phyloP scores from a whole-genome alignment of 2,797 vertebrate genomes.

The Syngnathus acus region DNA sequence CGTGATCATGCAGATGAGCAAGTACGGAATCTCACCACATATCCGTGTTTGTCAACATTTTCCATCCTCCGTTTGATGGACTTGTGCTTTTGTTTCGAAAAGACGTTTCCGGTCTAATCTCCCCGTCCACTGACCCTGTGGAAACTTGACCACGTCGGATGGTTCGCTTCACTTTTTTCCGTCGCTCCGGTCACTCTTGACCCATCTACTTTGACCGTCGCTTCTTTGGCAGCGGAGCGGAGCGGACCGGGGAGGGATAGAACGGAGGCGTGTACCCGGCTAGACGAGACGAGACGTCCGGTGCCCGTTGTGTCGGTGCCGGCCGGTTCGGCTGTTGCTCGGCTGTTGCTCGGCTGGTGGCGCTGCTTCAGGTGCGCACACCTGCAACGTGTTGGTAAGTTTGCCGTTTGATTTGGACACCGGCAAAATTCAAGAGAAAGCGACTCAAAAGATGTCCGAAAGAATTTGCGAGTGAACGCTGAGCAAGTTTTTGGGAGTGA shows the following conservation, averaged over 20 bases:
- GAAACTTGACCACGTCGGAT: slow-evolving; percentile 6
- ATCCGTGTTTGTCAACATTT: slow-evolving; percentile 26
- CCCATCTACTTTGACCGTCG: slow-evolving; percentile 44
- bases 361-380: slow-evolving; percentile 3
- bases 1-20: neutral
- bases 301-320: neutral
- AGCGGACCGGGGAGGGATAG: neutral
- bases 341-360: too few relatives aligned
- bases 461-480: neutral
- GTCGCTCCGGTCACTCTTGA: slow-evolving; percentile 33
- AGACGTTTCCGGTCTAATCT: neutral
- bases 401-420: too few relatives aligned
- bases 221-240: slow-evolving; percentile 30
- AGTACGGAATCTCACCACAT: neutral
- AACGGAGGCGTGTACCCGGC: neutral
- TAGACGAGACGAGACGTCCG: neutral
- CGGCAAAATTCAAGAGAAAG: neutral
- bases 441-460: neutral
- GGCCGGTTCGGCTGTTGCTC: neutral
- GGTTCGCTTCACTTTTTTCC: neutral
- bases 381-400: slow-evolving; percentile 2
- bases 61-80: neutral
- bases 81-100: neutral
- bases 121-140: neutral
- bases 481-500: neutral